Evolutionary conservation across 1,140 invertebrate species (phyloP).

Genomic region (Drosophila nannoptera): DNA sequence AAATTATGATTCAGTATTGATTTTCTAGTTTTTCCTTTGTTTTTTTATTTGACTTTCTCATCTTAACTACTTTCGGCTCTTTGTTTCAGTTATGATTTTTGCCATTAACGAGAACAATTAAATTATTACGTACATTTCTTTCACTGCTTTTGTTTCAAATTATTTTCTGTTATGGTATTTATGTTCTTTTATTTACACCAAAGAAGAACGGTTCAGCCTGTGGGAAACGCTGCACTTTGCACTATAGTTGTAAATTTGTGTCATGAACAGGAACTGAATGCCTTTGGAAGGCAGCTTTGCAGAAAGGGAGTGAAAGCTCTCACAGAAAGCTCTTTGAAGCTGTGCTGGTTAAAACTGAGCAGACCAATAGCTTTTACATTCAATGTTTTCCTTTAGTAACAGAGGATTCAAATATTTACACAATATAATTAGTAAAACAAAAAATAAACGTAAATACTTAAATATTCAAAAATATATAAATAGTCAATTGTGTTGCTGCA

Average conservation of each 20-base stretch:
- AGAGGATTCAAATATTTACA: conserved; percentile 8
- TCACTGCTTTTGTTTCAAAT: neutral
- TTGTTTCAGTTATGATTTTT: neutral
- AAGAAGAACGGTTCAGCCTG: conserved; percentile 13
- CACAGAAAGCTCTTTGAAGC: conserved; percentile 15
- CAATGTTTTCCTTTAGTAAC: neutral
- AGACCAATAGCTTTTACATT: conserved; percentile 9
- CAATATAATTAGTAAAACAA: conserved; percentile 3
- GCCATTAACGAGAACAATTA: neutral
- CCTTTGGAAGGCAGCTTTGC: conserved; percentile 28
- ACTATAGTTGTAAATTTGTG: conserved; percentile 32
- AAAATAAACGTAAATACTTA: conserved; percentile 10
- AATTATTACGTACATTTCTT: neutral
- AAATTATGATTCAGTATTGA: conserved; percentile 41
- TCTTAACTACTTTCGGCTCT: neutral
- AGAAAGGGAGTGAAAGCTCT: conserved; percentile 19
- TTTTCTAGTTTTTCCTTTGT: conserved; percentile 31
- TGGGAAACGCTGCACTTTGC: conserved; percentile 33
- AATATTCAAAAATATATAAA: neutral
- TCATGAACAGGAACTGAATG: conserved; percentile 36
- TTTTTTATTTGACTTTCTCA: conserved; percentile 10
- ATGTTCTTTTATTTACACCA: conserved; percentile 29
- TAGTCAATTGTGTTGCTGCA: conserved; percentile 22
- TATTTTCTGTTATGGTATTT: neutral
- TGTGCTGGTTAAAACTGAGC: conserved; percentile 1